phyloP scores from a whole-genome alignment of 2,888 invertebrate species.

The Ormia ochracea region DNA sequence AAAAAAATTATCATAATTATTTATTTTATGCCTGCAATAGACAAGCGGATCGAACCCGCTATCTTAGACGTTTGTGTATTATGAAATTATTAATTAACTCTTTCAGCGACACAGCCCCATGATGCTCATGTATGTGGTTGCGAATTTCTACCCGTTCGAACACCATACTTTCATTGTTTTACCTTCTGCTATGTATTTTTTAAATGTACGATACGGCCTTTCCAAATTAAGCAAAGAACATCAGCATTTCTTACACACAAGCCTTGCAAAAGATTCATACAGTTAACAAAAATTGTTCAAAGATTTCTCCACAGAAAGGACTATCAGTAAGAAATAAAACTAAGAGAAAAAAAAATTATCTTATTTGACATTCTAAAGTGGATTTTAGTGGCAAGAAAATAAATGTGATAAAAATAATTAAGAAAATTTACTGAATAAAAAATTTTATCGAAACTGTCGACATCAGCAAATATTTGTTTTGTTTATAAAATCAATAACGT shows the following conservation, averaged over 20 bases:
- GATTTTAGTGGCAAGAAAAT: neutral
- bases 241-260: neutral
- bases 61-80: no score
- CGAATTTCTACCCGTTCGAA: no score
- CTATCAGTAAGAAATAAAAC: neutral
- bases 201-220: no score
- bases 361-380: constrained; percentile 17
- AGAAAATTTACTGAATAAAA: neutral
- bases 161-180: no score
- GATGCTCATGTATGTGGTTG: no score
- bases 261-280: constrained; percentile 26
- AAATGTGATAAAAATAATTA: neutral
- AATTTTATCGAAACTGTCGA: constrained; percentile 8
- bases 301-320: neutral
- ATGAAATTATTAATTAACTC: no score
- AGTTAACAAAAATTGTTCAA: constrained; percentile 8
- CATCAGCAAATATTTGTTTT: neutral
- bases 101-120: no score
- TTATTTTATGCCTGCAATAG: no score
- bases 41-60: no score
- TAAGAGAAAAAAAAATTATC: neutral
- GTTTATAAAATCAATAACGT: neutral
- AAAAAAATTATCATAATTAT: no score
- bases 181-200: no score
- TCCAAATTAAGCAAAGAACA: no score